A percentile compares a stretch with the other conserved stretches of the same genome.
Evolutionary conservation across 1,140 invertebrate genomes (phyloP).

Genomic region (Melanaphis sacchari): DNA sequence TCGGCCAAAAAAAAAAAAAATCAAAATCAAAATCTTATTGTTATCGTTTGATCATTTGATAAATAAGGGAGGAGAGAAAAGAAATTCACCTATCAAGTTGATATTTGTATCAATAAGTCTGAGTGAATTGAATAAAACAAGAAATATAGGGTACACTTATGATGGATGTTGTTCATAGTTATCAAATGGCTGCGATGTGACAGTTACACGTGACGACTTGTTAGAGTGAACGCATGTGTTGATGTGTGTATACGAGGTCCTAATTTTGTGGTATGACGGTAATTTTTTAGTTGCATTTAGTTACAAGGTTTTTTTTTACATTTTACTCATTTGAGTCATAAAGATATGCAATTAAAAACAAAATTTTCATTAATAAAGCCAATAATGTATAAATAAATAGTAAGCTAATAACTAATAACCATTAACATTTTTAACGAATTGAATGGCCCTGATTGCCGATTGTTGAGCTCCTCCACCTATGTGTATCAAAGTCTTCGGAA

Average conservation of each 20-base stretch:
- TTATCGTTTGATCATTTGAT: neutral
- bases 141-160: neutral
- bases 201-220: neutral
- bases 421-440: too few species aligned
- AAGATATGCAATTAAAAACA: too few species aligned
- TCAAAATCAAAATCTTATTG: neutral
- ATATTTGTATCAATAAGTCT: neutral
- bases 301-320: neutral
- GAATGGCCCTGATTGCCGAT: too few species aligned
- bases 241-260: neutral
- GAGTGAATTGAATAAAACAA: neutral
- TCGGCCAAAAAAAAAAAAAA: neutral
- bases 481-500: too few species aligned
- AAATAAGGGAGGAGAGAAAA: neutral
- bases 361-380: too few species aligned
- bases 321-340: too few species aligned
- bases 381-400: too few species aligned
- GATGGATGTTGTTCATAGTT: neutral
- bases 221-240: neutral
- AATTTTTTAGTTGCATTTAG: neutral
- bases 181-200: neutral
- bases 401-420: too few species aligned
- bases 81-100: neutral
- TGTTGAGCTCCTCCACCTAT: too few species aligned
- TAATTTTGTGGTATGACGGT: neutral